A percentile compares a stretch with the other conserved stretches of the same genome.
Evolutionary conservation across 2,113 vertebrate species (phyloP).

Genomic region (Protomyctophum bolini): DNA sequence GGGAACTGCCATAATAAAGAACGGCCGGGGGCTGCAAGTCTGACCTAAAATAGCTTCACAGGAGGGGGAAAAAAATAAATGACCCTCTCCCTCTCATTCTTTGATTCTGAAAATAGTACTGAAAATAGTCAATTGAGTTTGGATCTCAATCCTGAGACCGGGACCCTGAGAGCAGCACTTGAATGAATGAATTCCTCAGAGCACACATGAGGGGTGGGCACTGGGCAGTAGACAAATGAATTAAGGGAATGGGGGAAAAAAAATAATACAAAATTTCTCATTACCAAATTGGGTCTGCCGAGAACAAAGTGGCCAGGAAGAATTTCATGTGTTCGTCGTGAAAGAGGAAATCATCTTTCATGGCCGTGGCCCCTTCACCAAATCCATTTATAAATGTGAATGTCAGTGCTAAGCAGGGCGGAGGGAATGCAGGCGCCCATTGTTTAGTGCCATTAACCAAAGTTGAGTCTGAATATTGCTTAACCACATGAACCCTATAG

Average conservation of each 20-base stretch:
- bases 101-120: conserved; percentile 70
- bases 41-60: conserved; percentile 69
- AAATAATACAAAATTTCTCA: conserved; percentile 74
- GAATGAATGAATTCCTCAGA: conserved; percentile 76
- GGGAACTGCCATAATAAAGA: conserved; percentile 67
- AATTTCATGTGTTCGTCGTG: conserved; percentile 74
- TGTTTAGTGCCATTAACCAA: conserved; percentile 65
- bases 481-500: too few relatives aligned
- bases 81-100: conserved; percentile 68
- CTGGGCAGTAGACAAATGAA: conserved; percentile 68
- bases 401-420: conserved; percentile 64
- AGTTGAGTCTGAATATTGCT: conserved; percentile 47
- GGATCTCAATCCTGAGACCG: conserved; percentile 60
- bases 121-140: conserved; percentile 66
- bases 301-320: conserved; percentile 74
- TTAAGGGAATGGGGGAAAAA: conserved; percentile 27
- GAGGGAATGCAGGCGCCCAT: conserved; percentile 44
- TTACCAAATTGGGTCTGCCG: conserved; percentile 82
- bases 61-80: conserved; percentile 37
- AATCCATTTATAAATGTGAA: conserved; percentile 77
- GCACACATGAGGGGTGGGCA: conserved; percentile 33
- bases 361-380: conserved; percentile 66
- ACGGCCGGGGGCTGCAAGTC: conserved; percentile 37
- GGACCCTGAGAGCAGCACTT: conserved; percentile 68
- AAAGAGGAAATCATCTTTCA: conserved; percentile 78